These are phyloP conservation scores for Gymnocheta viridis DNA, from an alignment of 2,888 invertebrate species.

Conservation along the genomic window DNA sequence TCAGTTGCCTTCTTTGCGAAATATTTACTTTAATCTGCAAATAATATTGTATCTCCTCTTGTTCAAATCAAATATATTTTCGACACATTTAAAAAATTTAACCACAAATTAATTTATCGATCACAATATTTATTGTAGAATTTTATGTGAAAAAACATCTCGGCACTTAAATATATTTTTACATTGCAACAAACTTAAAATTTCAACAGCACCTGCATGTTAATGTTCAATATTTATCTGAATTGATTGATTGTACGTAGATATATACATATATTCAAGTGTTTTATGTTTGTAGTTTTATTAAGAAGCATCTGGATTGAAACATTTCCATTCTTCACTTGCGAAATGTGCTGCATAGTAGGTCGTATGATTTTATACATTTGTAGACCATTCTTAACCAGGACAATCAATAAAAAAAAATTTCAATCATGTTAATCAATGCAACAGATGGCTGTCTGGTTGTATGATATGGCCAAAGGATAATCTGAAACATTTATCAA, in stretches of 20 bases:
- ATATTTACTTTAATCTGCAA: too few species aligned
- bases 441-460: slow-evolving; percentile 44
- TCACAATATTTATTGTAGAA: background rate
- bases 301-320: background rate
- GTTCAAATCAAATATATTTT: too few species aligned
- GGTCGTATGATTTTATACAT: background rate
- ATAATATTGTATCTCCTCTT: too few species aligned
- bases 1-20: too few species aligned
- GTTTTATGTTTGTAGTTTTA: background rate
- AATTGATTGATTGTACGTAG: slow-evolving; percentile 16
- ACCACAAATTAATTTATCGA: background rate
- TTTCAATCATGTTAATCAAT: slow-evolving; percentile 29
- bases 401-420: slow-evolving; percentile 1
- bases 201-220: slow-evolving; percentile 37
- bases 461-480: slow-evolving; percentile 6
- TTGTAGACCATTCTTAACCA: background rate
- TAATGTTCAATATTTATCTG: slow-evolving; percentile 14
- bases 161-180: slow-evolving; percentile 18
- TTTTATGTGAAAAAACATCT: background rate
- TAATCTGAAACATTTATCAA: slow-evolving; percentile 30
- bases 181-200: slow-evolving; percentile 34
- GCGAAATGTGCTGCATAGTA: background rate
- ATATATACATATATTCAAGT: background rate
- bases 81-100: background rate
- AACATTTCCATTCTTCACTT: slow-evolving; percentile 5